phyloP scores from a whole-genome alignment of 2,113 vertebrate genomes.

The Pao palembangensis region DNA sequence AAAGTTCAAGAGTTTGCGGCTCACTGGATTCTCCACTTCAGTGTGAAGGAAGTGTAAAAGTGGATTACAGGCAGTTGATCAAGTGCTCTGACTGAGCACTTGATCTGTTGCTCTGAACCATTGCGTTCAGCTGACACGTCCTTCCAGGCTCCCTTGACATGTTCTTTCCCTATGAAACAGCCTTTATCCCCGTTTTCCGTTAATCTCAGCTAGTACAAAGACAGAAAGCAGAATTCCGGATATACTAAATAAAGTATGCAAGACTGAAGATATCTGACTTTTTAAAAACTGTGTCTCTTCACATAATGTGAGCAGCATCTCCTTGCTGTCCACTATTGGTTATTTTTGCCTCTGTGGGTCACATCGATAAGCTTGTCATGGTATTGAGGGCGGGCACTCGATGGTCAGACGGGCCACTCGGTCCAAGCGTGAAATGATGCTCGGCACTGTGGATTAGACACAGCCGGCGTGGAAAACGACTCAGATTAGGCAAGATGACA shows the following conservation, averaged over 20 bases:
- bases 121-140: slow-evolving; percentile 36
- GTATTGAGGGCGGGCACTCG: slow-evolving; percentile 10
- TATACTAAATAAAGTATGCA: too few species aligned
- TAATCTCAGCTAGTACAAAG: slow-evolving; percentile 2
- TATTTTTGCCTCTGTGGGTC: slow-evolving; percentile 23
- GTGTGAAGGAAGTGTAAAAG: neutral
- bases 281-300: too few species aligned
- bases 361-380: slow-evolving; percentile 20
- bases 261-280: too few species aligned
- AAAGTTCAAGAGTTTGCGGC: too few species aligned
- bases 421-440: slow-evolving; percentile 54
- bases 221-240: neutral
- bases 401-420: neutral
- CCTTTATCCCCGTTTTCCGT: slow-evolving; percentile 2
- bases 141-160: slow-evolving; percentile 30
- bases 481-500: too few species aligned
- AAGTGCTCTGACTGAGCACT: neutral
- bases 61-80: neutral
- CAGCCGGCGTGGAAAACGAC: neutral
- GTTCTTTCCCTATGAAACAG: slow-evolving; percentile 48
- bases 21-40: too few species aligned
- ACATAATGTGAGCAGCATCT: too few species aligned
- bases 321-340: neutral
- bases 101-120: neutral
- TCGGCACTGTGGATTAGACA: slow-evolving; percentile 24